phyloP scores from a whole-genome alignment of 2,888 invertebrate species.

The Helleia helle region DNA sequence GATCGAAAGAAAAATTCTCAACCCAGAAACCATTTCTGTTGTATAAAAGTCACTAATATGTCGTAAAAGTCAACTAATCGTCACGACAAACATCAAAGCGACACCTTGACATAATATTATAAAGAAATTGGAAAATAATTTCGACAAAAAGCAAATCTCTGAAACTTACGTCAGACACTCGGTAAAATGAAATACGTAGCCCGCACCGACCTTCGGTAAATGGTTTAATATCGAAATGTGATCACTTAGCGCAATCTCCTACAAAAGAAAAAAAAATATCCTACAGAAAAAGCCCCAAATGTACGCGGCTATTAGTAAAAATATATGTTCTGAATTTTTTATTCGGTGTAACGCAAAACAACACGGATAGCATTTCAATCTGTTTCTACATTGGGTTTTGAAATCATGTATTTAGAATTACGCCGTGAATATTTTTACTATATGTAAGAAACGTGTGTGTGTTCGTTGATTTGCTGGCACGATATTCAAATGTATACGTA shows the following conservation, averaged over 20 bases:
- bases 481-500: no score
- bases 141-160: constrained; percentile 65
- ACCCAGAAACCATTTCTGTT: no score
- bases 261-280: constrained; percentile 64
- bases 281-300: constrained; percentile 50
- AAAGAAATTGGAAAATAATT: constrained; percentile 66
- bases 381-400: neutral
- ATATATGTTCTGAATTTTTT: constrained; percentile 63
- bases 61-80: no score
- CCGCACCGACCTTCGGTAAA: constrained; percentile 69
- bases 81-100: neutral
- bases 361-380: constrained; percentile 35
- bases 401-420: no score
- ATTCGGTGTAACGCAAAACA: constrained; percentile 38
- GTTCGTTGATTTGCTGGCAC: no score
- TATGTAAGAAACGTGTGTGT: no score
- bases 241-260: constrained; percentile 74
- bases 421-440: no score
- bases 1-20: no score
- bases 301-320: constrained; percentile 63
- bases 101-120: constrained; percentile 33
- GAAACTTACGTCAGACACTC: constrained; percentile 70
- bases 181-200: constrained; percentile 73
- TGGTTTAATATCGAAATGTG: constrained; percentile 75
- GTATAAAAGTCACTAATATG: no score